phyloP scores from a whole-genome alignment of 2,888 invertebrate species.

The Taenaris catops region DNA sequence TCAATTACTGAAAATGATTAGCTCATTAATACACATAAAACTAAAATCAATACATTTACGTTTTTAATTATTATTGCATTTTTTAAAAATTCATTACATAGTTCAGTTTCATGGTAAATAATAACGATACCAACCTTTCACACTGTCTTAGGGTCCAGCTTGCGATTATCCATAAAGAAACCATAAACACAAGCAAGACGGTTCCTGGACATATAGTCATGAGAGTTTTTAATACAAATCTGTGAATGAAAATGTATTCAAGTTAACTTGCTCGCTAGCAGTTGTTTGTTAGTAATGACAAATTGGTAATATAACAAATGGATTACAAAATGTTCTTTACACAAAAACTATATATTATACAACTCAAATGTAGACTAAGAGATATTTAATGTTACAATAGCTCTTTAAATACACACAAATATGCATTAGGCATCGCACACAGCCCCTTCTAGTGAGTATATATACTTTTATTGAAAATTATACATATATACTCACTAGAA shows the following conservation, averaged over 20 bases:
- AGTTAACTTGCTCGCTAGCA: no score
- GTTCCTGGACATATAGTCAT: slow-evolving; percentile 99
- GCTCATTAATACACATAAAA: slow-evolving; percentile 27
- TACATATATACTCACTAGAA: no score
- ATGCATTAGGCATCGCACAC: no score
- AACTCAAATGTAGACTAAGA: no score
- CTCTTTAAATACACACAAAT: no score
- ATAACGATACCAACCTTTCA: slow-evolving; percentile 89
- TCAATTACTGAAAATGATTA: slow-evolving; percentile 29
- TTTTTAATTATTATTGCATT: slow-evolving; percentile 7
- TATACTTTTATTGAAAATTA: no score
- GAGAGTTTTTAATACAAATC: slow-evolving; percentile 97
- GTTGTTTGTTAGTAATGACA: no score
- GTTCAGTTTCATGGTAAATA: slow-evolving; percentile 6
- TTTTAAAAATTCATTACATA: slow-evolving; percentile 9
- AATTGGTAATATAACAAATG: no score
- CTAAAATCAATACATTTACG: slow-evolving; percentile 23
- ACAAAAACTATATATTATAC: no score
- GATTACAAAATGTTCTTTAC: no score
- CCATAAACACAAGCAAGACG: slow-evolving; percentile 99
- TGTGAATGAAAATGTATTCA: slow-evolving; percentile 47
- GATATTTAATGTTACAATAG: no score
- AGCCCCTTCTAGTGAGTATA: no score
- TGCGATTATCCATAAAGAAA: slow-evolving; percentile 99
- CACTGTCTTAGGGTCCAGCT: slow-evolving; percentile 99